Base-by-base conservation (phyloP, 2,113 vertebrate genomes). In the Varanus komodoensis region DNA sequence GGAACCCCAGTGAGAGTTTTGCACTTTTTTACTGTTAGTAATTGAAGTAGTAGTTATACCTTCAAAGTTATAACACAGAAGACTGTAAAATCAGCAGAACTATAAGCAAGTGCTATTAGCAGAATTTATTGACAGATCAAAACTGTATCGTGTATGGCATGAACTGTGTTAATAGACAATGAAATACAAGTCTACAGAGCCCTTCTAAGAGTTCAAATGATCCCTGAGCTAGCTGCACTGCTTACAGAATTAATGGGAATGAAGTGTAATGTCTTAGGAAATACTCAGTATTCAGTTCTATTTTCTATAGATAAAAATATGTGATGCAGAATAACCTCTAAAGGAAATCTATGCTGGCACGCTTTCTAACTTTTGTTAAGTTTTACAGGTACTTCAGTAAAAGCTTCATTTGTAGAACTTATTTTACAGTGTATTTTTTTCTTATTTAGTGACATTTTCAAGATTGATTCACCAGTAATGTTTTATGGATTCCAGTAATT, bases 261-360 rank as follows among this genome's bases (percentile, higher is more conserved):
- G 73, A 94, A 89, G 86, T 92, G 57, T 89, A 91, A 87, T 90
- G 93, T 67, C 91, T 88, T 86, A 77, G 87, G 91, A 92, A 92
- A 87, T 94, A 87, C 91, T 94, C 89, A 71, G 54, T 88, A 86
- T 92, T 95, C 83, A 78, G 34, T 92, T 95, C 91, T 94, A 73
- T 94, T 95, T 93, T 89, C 52, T 75, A 44, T 78, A 95, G 92
- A 90, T 94, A 95, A 95, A 96, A 95, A 80, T 89, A 93, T 71
- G 17, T 95, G 92, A 93, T 68, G 95, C 87, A 75, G 93, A 94
- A 93, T 94, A 93, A 92, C 96, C 77, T 91, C 79, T 86, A 84
- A 91, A 93, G 88, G 84, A 93, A 92, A 92, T 95, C 91, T 90
- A 84, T 93, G 89, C 67, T 0, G 9, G 89, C 74, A 69, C 81